These are phyloP conservation scores for Nannospalax galili DNA, from an alignment of 2,113 vertebrate genomes.

Conservation along the genomic window DNA sequence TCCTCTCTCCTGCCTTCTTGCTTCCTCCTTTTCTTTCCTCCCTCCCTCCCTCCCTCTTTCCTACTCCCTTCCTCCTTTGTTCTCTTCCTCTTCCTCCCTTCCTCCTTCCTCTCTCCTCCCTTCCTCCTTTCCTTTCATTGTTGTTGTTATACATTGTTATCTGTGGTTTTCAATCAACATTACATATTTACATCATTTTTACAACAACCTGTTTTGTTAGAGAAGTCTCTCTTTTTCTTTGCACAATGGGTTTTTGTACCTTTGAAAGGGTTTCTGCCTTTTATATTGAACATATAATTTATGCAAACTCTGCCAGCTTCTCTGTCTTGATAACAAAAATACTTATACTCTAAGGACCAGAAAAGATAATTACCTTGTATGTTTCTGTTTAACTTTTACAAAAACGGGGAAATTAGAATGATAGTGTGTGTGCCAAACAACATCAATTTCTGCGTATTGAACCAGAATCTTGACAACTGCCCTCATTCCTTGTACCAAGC, in stretches of 20 bases:
- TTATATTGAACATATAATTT: background rate
- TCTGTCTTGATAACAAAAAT: background rate
- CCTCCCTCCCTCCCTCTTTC: background rate
- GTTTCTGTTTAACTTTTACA: slow-evolving; percentile 72
- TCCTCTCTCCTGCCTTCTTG: background rate
- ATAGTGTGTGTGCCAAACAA: slow-evolving; percentile 68
- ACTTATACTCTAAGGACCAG: background rate
- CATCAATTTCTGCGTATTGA: slow-evolving; percentile 20
- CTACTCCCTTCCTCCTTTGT: background rate
- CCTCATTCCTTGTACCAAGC: slow-evolving; percentile 61
- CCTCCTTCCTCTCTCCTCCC: background rate
- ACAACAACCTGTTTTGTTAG: background rate
- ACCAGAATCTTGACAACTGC: slow-evolving; percentile 63
- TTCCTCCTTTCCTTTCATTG: background rate
- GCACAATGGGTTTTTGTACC: background rate
- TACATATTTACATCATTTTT: background rate
- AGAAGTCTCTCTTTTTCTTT: slow-evolving; percentile 8
- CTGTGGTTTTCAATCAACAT: background rate
- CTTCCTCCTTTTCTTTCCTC: background rate
- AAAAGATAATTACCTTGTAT: slow-evolving; percentile 63
- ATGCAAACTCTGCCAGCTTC: background rate
- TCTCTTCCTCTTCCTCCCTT: background rate
- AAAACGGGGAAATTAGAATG: slow-evolving; percentile 56
- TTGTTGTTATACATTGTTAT: slow-evolving; percentile 19
- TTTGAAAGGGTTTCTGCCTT: background rate